Percentiles rank a stretch among this genome's conserved stretches.
phyloP scores from a whole-genome alignment of 2,113 vertebrate species.

The Stomatorhinus ivindoensis region DNA sequence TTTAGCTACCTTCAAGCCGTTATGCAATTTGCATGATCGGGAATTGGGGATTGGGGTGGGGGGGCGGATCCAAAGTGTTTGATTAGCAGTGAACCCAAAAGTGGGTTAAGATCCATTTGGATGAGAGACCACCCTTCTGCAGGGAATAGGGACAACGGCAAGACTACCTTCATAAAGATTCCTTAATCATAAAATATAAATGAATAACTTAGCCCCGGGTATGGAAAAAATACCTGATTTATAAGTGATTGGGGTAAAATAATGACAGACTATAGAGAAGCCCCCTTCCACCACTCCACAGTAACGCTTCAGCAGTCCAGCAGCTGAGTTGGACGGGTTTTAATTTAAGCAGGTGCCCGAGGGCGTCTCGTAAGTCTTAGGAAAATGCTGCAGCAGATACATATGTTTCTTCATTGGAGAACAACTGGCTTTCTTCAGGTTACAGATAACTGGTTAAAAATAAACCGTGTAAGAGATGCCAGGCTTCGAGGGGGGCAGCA shows the following conservation, averaged over 20 bases:
- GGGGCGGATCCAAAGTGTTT: not conserved
- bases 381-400: not conserved
- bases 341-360: not conserved
- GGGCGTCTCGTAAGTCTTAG: not conserved
- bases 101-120: not conserved
- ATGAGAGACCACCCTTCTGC: not conserved
- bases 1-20: not conserved
- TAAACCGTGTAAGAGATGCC: not conserved
- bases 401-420: not conserved
- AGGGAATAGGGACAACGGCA: not conserved
- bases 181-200: not conserved
- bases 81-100: not conserved
- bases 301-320: not conserved
- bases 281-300: not conserved
- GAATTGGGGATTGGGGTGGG: not conserved
- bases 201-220: not conserved
- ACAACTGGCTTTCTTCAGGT: not conserved
- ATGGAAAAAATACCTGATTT: not conserved
- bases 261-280: not conserved
- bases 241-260: not conserved
- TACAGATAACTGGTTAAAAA: not conserved
- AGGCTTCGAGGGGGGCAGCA: not conserved
- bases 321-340: not conserved
- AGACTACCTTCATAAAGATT: not conserved
- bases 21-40: not conserved